These are phyloP conservation scores for Lontra canadensis DNA, from an alignment of 2,113 vertebrate genomes.

Conservation along the genomic window DNA sequence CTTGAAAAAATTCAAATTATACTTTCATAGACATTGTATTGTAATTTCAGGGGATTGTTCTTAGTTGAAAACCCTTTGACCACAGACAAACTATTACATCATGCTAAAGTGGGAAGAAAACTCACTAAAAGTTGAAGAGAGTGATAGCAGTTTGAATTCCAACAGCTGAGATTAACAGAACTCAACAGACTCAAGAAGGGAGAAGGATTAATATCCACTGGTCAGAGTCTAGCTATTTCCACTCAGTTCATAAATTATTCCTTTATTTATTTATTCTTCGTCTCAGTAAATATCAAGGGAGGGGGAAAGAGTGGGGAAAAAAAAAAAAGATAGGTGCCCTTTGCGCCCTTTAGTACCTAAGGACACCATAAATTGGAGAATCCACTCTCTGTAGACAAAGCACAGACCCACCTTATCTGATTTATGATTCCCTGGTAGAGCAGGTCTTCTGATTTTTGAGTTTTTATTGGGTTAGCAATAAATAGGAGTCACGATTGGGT, in stretches of 20 bases:
- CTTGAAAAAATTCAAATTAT: not conserved
- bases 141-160: not conserved
- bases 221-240: not conserved
- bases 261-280: not conserved
- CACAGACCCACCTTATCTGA: not conserved
- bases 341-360: not conserved
- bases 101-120: not conserved
- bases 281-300: not conserved
- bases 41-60: not conserved
- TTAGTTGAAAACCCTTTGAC: not conserved
- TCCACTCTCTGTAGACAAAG: not conserved
- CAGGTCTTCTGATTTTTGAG: not conserved
- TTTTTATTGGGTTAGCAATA: not conserved
- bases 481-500: not conserved
- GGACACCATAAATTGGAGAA: not conserved
- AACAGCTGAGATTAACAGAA: not conserved
- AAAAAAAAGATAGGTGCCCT: not conserved
- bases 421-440: not conserved
- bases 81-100: not conserved
- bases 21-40: not conserved
- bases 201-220: not conserved
- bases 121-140: not conserved
- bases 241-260: not conserved
- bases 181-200: not conserved
- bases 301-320: not conserved